Conservation (phyloP, 2,888 invertebrate genomes). For the Plagiodera versicolora region DNA sequence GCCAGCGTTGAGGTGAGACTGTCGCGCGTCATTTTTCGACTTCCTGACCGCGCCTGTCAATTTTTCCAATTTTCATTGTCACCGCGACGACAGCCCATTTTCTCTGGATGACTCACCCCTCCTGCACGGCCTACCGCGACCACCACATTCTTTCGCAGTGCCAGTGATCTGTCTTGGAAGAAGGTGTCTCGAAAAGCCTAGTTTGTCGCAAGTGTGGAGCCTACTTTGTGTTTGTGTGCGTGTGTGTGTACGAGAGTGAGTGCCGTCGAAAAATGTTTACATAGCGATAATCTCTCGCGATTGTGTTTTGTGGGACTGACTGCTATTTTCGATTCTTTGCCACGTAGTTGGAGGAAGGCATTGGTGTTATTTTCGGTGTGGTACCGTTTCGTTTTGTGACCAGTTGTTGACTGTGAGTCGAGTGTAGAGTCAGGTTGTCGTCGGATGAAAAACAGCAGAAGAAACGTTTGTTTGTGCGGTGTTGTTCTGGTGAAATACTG, state of each 20-base stretch:
- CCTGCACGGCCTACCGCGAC: neutral
- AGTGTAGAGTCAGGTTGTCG: slow-evolving; percentile 16
- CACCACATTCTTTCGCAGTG: too few relatives aligned
- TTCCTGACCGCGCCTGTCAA: slow-evolving; percentile 33
- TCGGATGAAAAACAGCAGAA: neutral
- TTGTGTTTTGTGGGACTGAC: slow-evolving; percentile 41
- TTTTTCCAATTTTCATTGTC: slow-evolving; percentile 28
- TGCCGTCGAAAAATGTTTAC: slow-evolving; percentile 40
- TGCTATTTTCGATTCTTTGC: slow-evolving; percentile 44
- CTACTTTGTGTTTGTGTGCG: slow-evolving; percentile 20
- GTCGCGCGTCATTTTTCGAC: slow-evolving; percentile 16
- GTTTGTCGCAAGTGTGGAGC: too few relatives aligned
- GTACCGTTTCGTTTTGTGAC: slow-evolving; percentile 33
- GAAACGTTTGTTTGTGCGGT: neutral
- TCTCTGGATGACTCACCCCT: slow-evolving; percentile 18
- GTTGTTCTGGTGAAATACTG: neutral
- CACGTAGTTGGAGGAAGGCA: slow-evolving; percentile 38
- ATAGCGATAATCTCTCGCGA: slow-evolving; percentile 43
- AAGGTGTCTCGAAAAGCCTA: too few relatives aligned
- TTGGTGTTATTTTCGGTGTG: slow-evolving; percentile 40
- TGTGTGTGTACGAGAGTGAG: slow-evolving; percentile 21
- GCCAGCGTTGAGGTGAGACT: slow-evolving; percentile 27
- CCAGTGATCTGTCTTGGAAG: too few relatives aligned
- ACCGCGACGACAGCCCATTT: slow-evolving; percentile 17
- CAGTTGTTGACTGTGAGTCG: slow-evolving; percentile 25